Base-by-base conservation (phyloP, 2,797 vertebrate species). In the Microtus agrestis region DNA sequence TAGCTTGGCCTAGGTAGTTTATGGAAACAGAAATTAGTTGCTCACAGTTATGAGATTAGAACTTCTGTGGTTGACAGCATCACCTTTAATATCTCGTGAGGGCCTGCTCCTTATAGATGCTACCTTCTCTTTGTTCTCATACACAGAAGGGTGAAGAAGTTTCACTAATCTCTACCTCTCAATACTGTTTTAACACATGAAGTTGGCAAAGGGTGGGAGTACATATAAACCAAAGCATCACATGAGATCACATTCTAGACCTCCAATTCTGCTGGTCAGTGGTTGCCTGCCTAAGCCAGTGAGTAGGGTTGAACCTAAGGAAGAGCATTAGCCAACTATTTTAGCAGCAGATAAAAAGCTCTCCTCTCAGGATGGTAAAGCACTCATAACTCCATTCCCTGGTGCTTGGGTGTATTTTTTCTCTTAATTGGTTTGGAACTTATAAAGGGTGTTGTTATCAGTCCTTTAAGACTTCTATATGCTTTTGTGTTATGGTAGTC, bases 401-500 rank as follows among this genome's bases (percentile, higher is more conserved):
- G 3, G 25, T 31, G 84, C 2, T 43, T 40, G 86, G 25, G 56
- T 89, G 90, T 73, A 74, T 82, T 91, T 69, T 12, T 77, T 37
- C 76, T 91, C 67, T 95, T 89, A 87, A 79, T 81, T 88, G 74
- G 10, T 69, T 90, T 92, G 48, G 48, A 51, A 94, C 5, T 43
- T 94, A 21, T 84, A 56, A 93, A 29, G 67, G 82, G 8, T 79
- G 4, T 82, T 96, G 65, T 79, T 92, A 40, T 88, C 14, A 29
- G 0, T 86, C 43, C 23, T 89, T 90, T 90, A 90, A 95, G 87
- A 90, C 27, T 8, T 34, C 19, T 23, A 5, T 85, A 14, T 89
- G 51, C 40, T 71, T 89, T 76, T 84, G 46, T 80, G 46, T 77
- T 46, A 51, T 46, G 69, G 34, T 87, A 43, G 84, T 94, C n/a